A percentile compares a stretch with the other conserved stretches of the same genome.
phyloP scores from a whole-genome alignment of 1,140 invertebrate genomes.

The Batillaria attramentaria region DNA sequence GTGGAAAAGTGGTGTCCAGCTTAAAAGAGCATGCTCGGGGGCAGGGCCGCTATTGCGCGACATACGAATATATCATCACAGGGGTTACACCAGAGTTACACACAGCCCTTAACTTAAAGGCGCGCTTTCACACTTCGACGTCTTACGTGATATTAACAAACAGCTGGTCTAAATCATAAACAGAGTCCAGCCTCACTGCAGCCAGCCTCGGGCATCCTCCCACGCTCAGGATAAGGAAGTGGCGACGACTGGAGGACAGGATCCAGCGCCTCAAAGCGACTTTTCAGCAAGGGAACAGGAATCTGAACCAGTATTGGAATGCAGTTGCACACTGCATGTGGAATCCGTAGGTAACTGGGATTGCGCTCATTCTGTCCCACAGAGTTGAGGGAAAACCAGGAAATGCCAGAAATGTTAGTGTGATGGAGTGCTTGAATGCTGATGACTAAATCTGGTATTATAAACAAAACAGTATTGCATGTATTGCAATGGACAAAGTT shows the following conservation, averaged over 20 bases:
- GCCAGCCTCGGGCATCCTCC: conserved; percentile 2
- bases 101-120: no score
- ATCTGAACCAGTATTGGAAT: conserved; percentile 6
- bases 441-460: not conserved
- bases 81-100: no score
- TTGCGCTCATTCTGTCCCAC: not conserved
- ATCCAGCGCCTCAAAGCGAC: not conserved
- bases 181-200: conserved; percentile 4
- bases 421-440: not conserved
- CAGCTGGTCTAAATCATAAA: no score
- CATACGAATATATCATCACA: no score
- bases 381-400: conserved; percentile 5
- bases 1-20: no score
- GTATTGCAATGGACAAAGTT: conserved; percentile 1
- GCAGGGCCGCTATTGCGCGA: no score
- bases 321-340: not conserved
- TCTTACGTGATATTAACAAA: no score
- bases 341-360: conserved; percentile 2
- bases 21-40: no score
- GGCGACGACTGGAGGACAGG: not conserved
- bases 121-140: no score
- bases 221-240: not conserved
- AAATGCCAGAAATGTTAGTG: conserved; percentile 3
- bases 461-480: not conserved
- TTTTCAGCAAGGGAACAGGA: conserved; percentile 6